phyloP scores from a whole-genome alignment of 2,888 invertebrate species.

The Catotricha subobsoleta region DNA sequence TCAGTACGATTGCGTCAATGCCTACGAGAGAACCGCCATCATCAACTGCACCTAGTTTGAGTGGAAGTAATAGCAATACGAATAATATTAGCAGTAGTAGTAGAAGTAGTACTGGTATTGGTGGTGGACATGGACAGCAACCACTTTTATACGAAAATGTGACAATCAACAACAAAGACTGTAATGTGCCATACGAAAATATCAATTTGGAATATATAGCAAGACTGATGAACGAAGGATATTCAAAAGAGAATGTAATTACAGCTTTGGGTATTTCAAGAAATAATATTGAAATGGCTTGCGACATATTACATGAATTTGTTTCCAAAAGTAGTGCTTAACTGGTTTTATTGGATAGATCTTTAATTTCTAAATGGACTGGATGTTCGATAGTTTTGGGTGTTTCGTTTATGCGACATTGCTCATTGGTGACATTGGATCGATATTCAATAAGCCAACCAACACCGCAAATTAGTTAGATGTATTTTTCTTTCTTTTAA shows the following conservation, averaged over 20 bases:
- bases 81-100: background rate
- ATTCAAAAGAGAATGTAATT: constrained; percentile 77
- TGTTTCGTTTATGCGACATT: too few relatives aligned
- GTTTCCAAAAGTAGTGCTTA: constrained; percentile 39
- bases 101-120: background rate
- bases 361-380: too few relatives aligned
- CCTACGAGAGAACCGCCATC: too few relatives aligned
- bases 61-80: too few relatives aligned
- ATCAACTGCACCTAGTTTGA: background rate
- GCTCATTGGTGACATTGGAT: too few relatives aligned
- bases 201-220: constrained; percentile 82
- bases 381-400: too few relatives aligned
- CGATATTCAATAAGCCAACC: background rate
- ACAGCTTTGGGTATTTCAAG: constrained; percentile 81
- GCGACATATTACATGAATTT: constrained; percentile 84
- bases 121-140: background rate
- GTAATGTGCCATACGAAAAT: constrained; percentile 60
- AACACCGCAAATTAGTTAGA: too few relatives aligned
- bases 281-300: constrained; percentile 89
- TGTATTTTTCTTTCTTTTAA: too few relatives aligned
- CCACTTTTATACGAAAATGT: constrained; percentile 30
- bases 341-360: background rate
- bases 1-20: too few relatives aligned
- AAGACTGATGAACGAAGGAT: constrained; percentile 74
- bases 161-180: constrained; percentile 31